A percentile compares a stretch with the other conserved stretches of the same genome.
These are phyloP conservation scores for Tinea pellionella DNA, from an alignment of 2,888 invertebrate genomes.

Conservation along the genomic window DNA sequence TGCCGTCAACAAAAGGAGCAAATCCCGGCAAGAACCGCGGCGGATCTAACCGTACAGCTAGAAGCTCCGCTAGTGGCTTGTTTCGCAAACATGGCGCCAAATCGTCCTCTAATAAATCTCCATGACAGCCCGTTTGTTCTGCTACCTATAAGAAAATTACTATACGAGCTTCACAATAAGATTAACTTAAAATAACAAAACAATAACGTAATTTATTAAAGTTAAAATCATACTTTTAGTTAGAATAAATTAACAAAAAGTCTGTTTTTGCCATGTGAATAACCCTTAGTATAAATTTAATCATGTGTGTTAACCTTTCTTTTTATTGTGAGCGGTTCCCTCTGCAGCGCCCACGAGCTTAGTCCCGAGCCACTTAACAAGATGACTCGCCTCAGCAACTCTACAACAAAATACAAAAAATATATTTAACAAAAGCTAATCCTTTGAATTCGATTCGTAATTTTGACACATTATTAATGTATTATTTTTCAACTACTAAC, in stretches of 20 bases:
- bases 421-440: neutral
- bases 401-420: slow-evolving; percentile 67
- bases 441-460: neutral
- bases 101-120: slow-evolving; percentile 84
- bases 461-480: no score
- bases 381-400: slow-evolving; percentile 87
- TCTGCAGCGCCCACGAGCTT: slow-evolving; percentile 92
- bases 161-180: no score
- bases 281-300: neutral
- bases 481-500: no score
- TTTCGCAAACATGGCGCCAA: slow-evolving; percentile 86
- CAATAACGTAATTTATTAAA: no score
- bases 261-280: neutral
- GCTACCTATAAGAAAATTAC: slow-evolving; percentile 67
- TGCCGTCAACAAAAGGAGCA: slow-evolving; percentile 95
- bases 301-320: slow-evolving; percentile 56
- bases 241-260: neutral
- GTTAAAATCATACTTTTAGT: neutral
- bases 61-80: slow-evolving; percentile 79
- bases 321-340: slow-evolving; percentile 85
- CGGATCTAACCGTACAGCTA: slow-evolving; percentile 80
- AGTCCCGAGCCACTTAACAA: slow-evolving; percentile 90
- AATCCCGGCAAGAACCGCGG: slow-evolving; percentile 89
- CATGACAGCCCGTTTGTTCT: slow-evolving; percentile 85
- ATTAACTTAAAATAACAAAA: no score